Base-by-base conservation (phyloP, 2,113 vertebrate genomes). In the Anguilla japonica region DNA sequence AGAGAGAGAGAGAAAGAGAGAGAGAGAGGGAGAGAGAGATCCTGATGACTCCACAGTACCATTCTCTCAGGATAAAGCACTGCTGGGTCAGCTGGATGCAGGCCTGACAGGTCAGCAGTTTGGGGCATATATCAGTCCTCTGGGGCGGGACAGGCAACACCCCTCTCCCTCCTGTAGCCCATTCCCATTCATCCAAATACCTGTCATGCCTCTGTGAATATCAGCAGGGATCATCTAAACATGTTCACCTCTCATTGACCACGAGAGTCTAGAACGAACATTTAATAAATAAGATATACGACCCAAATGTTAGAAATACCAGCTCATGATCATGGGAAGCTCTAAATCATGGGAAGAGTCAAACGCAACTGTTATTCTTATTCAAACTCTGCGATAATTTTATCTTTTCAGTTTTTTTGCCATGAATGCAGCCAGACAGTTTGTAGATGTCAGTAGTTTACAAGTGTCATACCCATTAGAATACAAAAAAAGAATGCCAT, bases 61-160 rank as follows among this genome's bases (percentile, higher is more conserved):
- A 53, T 85, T 89, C 86, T 79, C 81, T 84, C 7, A 81, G 81
- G 87, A 89, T 87, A 79, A 85, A 87, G 82, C 79, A 41, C 0
- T 87, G 90, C 90, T 87, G 84, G 81, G 84, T 88, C 90, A 88
- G 90, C 90, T 85, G 82, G 85, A 85, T 81, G 87, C 85, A 75
- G 71, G 84, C 84, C 50, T 87, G 85, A 85, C 84, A 18, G 90
- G 84, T 91, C 90, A 91, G 90, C 90, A 87, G 60, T 89, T 91
- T 88, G 87, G 63, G 53, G 85, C 50, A 11, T 86, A 57, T 84
- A 81, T 83, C 92, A 91, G 90, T 89, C 91, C 89, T 92, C 89
- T 91, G 86, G 89, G 87, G 53, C 79, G 80, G 90, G 89, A 88
- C 89, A 22, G 79, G 40, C 78, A 63, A 71, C 78, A 56, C 50